Conservation (phyloP, 1,140 invertebrate genomes). For the Diploscapter pachys region DNA sequence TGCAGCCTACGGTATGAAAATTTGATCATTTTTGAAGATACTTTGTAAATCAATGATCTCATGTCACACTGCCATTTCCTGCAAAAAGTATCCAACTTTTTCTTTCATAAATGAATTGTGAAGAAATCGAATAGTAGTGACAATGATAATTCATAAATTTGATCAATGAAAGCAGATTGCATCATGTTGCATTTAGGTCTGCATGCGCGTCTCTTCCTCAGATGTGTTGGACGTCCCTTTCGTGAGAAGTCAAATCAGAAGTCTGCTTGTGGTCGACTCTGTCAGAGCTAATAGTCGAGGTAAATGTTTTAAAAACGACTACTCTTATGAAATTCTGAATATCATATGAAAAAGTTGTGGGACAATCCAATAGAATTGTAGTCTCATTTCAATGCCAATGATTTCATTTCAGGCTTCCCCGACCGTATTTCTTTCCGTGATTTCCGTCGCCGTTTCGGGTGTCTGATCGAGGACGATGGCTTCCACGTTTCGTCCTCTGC, state of each 20-base stretch:
- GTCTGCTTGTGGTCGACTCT: conserved; percentile 81
- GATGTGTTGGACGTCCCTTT: conserved; percentile 76
- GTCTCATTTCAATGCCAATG: neutral
- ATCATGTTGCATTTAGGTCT: too few species aligned
- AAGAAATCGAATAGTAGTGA: too few species aligned
- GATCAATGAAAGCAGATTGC: too few species aligned
- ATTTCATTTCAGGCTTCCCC: conserved; percentile 70
- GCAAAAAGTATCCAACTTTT: too few species aligned
- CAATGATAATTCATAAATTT: too few species aligned
- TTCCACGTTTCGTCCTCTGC: neutral
- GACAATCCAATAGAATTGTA: neutral
- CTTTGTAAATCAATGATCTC: too few species aligned
- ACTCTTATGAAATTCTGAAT: too few species aligned
- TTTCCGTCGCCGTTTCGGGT: conserved; percentile 77
- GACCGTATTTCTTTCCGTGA: conserved; percentile 81
- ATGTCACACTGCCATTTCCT: too few species aligned
- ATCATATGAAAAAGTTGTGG: too few species aligned
- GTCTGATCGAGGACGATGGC: conserved; percentile 65
- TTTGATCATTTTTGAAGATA: conserved; percentile 42
- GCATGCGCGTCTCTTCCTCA: conserved; percentile 34
- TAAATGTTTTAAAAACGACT: conserved; percentile 28
- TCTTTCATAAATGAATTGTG: too few species aligned
- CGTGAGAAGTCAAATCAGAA: conserved; percentile 79
- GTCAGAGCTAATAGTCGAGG: conserved; percentile 83
- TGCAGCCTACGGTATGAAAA: conserved; percentile 74